phyloP scores from a whole-genome alignment of 2,113 vertebrate genomes.

The Alexandromys fortis region DNA sequence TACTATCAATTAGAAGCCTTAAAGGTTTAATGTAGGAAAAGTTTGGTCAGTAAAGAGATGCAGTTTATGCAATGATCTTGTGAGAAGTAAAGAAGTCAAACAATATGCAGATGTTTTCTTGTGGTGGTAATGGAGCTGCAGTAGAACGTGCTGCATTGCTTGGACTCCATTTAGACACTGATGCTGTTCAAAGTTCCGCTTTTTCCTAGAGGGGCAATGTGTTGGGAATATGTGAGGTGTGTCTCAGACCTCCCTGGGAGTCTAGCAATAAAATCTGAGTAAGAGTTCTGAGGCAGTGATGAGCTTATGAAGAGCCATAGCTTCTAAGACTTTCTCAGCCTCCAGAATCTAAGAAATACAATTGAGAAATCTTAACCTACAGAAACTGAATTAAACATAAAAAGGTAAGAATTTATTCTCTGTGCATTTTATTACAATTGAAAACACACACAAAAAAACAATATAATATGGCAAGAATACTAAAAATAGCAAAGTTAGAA shows the following conservation, averaged over 20 bases:
- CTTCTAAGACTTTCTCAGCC: neutral
- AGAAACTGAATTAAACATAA: neutral
- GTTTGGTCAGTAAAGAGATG: neutral
- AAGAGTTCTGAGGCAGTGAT: neutral
- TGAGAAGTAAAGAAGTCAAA: neutral
- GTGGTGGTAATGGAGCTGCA: rapidly evolving
- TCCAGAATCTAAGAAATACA: neutral
- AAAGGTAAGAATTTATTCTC: rapidly evolving
- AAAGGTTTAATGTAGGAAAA: neutral
- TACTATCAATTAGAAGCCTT: neutral
- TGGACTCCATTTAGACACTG: neutral
- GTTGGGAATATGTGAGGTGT: neutral
- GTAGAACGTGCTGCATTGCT: neutral
- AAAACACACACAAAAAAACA: neutral
- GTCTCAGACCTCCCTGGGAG: neutral
- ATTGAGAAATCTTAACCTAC: too few species aligned
- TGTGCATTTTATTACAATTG: neutral
- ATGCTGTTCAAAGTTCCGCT: neutral
- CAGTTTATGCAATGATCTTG: neutral
- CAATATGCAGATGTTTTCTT: neutral
- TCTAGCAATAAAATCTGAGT: neutral
- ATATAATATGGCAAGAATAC: neutral
- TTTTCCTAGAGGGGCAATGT: neutral
- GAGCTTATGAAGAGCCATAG: neutral
- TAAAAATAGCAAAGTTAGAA: neutral